These are phyloP conservation scores for Scrobipalpa costella DNA, from an alignment of 2,888 invertebrate species.

Conservation along the genomic window DNA sequence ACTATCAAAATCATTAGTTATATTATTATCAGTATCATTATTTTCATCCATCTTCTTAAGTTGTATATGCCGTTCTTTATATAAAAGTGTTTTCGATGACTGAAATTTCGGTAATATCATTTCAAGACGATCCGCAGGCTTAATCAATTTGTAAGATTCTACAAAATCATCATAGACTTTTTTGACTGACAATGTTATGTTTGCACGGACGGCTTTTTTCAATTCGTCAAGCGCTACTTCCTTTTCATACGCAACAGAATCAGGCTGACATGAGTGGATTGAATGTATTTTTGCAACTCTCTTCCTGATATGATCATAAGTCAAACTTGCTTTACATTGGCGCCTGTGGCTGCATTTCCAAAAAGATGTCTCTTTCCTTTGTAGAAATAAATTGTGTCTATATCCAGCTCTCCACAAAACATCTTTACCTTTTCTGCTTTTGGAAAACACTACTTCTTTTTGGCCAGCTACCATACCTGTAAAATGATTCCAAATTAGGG, in stretches of 20 bases:
- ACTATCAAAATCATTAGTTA: not conserved
- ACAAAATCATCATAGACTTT: slow-evolving; percentile 1
- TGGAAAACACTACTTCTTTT: not conserved
- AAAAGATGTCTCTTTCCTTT: not conserved
- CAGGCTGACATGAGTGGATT: not conserved
- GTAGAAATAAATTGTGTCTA: not conserved
- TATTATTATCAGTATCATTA: not conserved
- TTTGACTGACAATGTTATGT: not conserved
- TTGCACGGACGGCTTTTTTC: not conserved
- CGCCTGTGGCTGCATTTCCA: slow-evolving; percentile 1
- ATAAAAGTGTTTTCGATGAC: not conserved
- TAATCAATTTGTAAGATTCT: not conserved
- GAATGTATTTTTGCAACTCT: not conserved
- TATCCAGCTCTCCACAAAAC: slow-evolving; percentile 6
- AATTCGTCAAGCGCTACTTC: not conserved
- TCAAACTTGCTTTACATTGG: not conserved
- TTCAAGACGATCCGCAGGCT: not conserved
- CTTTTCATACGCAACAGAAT: not conserved
- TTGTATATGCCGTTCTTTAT: not conserved
- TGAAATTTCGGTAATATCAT: not conserved
- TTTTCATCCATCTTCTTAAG: not conserved
- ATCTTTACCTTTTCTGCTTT: not conserved
- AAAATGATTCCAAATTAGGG: too few relatives aligned
- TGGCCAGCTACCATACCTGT: too few relatives aligned
- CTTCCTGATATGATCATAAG: slow-evolving; percentile 5